phyloP scores from a whole-genome alignment of 1,140 invertebrate genomes.

The Heliothis subflexa region DNA sequence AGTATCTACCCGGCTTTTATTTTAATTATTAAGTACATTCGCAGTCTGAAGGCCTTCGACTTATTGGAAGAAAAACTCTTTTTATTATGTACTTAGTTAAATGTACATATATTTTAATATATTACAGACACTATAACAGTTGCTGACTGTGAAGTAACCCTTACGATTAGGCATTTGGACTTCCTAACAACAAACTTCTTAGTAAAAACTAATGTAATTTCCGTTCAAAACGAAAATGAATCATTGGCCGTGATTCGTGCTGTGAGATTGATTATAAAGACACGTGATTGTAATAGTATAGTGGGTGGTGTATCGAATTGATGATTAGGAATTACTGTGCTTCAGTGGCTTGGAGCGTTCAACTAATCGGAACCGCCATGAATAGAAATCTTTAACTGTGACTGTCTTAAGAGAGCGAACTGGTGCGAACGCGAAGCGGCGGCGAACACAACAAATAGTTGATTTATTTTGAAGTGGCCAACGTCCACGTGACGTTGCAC shows the following conservation, averaged over 20 bases:
- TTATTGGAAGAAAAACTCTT: conserved; percentile 1
- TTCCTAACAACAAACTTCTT: neutral
- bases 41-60: conserved; percentile 12
- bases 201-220: neutral
- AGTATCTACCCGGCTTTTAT: conserved; percentile 15
- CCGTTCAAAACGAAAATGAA: neutral
- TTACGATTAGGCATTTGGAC: neutral
- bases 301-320: conserved; percentile 20
- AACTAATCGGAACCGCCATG: no score
- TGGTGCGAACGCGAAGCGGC: no score
- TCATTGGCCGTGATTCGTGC: neutral
- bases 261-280: neutral
- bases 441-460: no score
- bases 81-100: neutral
- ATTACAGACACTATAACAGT: no score
- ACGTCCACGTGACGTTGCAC: no score
- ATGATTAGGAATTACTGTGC: conserved; percentile 9
- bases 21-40: conserved; percentile 23
- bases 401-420: no score
- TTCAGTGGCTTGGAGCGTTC: neutral
- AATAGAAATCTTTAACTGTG: no score
- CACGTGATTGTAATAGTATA: conserved; percentile 12
- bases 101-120: neutral
- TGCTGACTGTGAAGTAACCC: neutral
- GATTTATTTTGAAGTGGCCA: no score